phyloP scores from a whole-genome alignment of 2,888 invertebrate species.

The Tipula helvola region DNA sequence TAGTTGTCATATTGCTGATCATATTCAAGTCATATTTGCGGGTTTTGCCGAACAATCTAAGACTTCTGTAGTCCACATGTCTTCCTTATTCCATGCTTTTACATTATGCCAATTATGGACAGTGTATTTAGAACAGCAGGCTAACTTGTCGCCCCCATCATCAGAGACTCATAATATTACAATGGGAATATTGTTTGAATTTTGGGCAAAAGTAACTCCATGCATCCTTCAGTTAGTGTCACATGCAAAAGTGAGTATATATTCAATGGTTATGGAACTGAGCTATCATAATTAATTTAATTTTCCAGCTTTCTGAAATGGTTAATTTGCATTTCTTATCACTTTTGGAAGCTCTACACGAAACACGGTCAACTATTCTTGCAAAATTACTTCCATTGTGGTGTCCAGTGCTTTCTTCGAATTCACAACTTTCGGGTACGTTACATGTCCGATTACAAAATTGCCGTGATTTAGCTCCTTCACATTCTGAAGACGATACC shows the following conservation, averaged over 20 bases:
- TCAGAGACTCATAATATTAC: conserved; percentile 60
- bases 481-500: conserved; percentile 33
- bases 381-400: conserved; percentile 88
- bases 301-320: conserved; percentile 81
- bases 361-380: conserved; percentile 86
- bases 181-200: conserved; percentile 81
- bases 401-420: conserved; percentile 92
- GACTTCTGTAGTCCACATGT: conserved; percentile 87
- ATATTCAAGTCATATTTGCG: conserved; percentile 87
- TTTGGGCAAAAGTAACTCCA: conserved; percentile 98
- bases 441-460: conserved; percentile 75
- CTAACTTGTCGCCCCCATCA: conserved; percentile 50
- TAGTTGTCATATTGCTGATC: conserved; percentile 92
- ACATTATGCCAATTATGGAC: conserved; percentile 98
- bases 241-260: conserved; percentile 81
- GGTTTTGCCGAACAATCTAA: conserved; percentile 95
- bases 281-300: neutral
- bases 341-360: conserved; percentile 85
- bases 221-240: conserved; percentile 85
- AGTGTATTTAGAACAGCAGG: conserved; percentile 86
- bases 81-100: conserved; percentile 92
- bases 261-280: conserved; percentile 26
- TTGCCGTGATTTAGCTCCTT: conserved; percentile 68
- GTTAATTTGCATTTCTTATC: conserved; percentile 94
- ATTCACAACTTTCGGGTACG: conserved; percentile 75